Percentiles rank a stretch among this genome's conserved stretches.
Evolutionary conservation across 2,113 vertebrate genomes (phyloP).

Genomic region (Vulpes vulpes): DNA sequence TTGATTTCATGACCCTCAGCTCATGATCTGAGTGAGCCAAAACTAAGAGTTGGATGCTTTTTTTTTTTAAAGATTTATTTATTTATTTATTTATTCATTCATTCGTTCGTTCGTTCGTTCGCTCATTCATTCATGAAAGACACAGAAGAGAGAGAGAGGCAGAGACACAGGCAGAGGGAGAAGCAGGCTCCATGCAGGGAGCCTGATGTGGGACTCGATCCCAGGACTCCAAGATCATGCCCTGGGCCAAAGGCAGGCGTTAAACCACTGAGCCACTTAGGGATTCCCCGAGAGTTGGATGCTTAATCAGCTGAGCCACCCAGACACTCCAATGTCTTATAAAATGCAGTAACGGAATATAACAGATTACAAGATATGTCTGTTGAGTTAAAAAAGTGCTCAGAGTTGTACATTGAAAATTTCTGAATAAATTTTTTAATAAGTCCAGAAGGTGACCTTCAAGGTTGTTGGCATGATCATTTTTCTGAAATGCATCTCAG

Average conservation of each 20-base stretch:
- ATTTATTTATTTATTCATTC: no score
- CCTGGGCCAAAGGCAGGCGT: no score
- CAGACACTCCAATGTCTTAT: neutral
- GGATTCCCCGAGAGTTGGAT: neutral
- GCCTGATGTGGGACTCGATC: no score
- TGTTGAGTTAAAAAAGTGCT: slow-evolving; percentile 9
- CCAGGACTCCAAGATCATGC: no score
- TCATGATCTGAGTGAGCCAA: neutral
- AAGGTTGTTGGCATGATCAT: neutral
- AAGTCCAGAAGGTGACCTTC: neutral
- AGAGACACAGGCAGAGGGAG: no score
- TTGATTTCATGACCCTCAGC: neutral
- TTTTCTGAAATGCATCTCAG: slow-evolving; percentile 28
- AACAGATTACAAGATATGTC: slow-evolving; percentile 26
- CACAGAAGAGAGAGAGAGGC: no score
- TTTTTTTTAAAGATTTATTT: no score
- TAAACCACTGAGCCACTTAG: no score
- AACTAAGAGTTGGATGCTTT: neutral
- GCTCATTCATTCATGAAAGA: no score
- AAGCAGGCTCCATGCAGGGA: no score
- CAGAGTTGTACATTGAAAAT: neutral
- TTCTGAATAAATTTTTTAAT: slow-evolving; percentile 37
- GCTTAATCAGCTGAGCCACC: neutral
- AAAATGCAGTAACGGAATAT: neutral
- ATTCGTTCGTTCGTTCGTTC: no score